These are phyloP conservation scores for Brachyrhaphis roseni DNA, from an alignment of 2,797 vertebrate species.

Conservation along the genomic window DNA sequence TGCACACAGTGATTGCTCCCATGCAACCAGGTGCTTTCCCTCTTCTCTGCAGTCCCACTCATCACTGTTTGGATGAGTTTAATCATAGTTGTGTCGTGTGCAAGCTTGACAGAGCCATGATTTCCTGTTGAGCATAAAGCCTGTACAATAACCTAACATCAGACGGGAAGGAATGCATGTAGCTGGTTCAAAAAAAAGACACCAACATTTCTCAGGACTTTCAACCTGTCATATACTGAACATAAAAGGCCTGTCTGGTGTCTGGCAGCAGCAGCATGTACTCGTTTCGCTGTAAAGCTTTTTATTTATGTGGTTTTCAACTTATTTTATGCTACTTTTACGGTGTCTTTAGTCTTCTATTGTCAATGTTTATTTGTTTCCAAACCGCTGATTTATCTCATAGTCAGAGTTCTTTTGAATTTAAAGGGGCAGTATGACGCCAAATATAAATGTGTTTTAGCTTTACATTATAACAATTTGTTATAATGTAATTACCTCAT, in stretches of 20 bases:
- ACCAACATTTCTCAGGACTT: neutral
- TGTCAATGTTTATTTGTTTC: neutral
- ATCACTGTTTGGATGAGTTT: neutral
- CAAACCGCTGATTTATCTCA: neutral
- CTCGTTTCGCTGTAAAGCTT: neutral
- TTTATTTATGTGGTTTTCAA: neutral
- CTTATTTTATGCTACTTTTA: neutral
- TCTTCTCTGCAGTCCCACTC: neutral
- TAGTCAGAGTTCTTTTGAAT: neutral
- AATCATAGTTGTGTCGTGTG: neutral
- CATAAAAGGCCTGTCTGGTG: neutral
- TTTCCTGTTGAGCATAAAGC: neutral
- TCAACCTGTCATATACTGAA: neutral
- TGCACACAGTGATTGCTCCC: neutral
- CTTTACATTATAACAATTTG: too few species aligned
- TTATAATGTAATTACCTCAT: too few species aligned
- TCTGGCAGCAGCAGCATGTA: neutral
- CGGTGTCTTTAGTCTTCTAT: neutral
- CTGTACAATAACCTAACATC: neutral
- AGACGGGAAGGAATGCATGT: neutral
- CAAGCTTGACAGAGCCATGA: neutral
- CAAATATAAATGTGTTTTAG: too few species aligned
- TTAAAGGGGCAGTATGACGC: neutral
- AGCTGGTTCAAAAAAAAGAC: neutral
- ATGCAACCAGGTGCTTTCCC: neutral